Base-by-base conservation (phyloP, 2,888 invertebrate species). In the Atethmia centrago region DNA sequence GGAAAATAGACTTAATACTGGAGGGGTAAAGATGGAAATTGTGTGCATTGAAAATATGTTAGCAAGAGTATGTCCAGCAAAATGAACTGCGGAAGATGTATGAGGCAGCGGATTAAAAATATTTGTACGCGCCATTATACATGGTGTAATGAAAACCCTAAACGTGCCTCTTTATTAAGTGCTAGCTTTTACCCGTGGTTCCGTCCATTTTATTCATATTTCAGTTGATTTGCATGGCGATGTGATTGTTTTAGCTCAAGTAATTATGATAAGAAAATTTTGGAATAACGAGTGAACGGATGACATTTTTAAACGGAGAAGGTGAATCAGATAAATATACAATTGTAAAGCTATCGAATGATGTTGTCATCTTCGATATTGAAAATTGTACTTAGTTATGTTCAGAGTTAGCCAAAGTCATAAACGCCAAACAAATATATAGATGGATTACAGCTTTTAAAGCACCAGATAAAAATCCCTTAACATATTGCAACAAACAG, bases 81-180 rank as follows among this genome's bases (percentile, higher is more conserved):
- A 95, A 95, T 95, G 95, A 95, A 95, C 95, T 94, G 91, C 94
- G 93, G 93, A 95, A 95, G 95, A 96, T 95, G 95, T 96, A 95
- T 95, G 96, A 93, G 94, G 93, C 91, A 90, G 90, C 91, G 95
- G 96, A 96, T 96, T 96, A 96, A 96, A 96, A 96, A 96, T 96
- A 95, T 96, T 96, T 95, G 96, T 95, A 94, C 95, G 95, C 91
- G 91, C 95, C 95, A 96, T 96, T 96, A 96, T 96, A 95, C 95
- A 94, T 90, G 90, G 91, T 94, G 95, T 95, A 95, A 96, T 96
- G 96, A 95, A 95, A 95, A 92, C 91, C 92, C 93, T 92, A 91
- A 93, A 91, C 93, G 94, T 92, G 93, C 91, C 94, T 93, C 94
- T 95, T 95, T 95, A 95, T 95, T 95, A 95, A 94, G 92, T 91